Evolutionary conservation across 2,797 vertebrate species (phyloP), one percentile per base, ranked within the genome.

Genomic region (Ctenochaetus hawaiiensis): DNA sequence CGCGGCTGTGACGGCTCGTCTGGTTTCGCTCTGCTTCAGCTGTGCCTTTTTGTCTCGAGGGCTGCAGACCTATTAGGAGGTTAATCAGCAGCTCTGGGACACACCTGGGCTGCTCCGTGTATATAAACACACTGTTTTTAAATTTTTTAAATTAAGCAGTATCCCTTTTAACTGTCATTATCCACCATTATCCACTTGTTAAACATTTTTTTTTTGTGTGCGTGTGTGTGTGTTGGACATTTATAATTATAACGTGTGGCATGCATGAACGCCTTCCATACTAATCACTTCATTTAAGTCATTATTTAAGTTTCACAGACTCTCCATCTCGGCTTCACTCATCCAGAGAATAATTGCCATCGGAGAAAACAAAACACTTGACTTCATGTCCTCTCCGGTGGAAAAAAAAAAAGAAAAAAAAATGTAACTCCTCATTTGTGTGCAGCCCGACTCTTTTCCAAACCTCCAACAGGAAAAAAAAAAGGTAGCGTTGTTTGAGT

Each of bases 241-340:
- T 67, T 74, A 84, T 89, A 72, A 79, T 89, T 71, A 84, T 58
- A 78, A 51, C 69, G 66, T 47, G n/a, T 6, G 49, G 23, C 63
- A 30, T 22, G 47, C 71, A 20, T 18, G 45, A 39, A 67, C 4
- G 66, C 74, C 61, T 77, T 60, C 53, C 75, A 72, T 74, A 65
- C 76, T 88, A 85, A 85, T 91, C 72, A 63, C 78, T 61, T 77
- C 26, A 79, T 78, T 87, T 70, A 47, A 76, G 86, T 68, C 76
- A 66, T 87, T 82, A 83, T 80, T 75, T 70, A 74, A 68, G 68
- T 77, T 76, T 47, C 43, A 54, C 75, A 63, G 65, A 48, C 77
- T 63, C 61, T 77, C 59, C 61, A 37, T 78, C 85, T 75, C 60
- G 2, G 67, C 64, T 30, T 43, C 68, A 69, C 49, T 74, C 47